phyloP scores from a whole-genome alignment of 2,888 invertebrate species.

The Ophraella communa region DNA sequence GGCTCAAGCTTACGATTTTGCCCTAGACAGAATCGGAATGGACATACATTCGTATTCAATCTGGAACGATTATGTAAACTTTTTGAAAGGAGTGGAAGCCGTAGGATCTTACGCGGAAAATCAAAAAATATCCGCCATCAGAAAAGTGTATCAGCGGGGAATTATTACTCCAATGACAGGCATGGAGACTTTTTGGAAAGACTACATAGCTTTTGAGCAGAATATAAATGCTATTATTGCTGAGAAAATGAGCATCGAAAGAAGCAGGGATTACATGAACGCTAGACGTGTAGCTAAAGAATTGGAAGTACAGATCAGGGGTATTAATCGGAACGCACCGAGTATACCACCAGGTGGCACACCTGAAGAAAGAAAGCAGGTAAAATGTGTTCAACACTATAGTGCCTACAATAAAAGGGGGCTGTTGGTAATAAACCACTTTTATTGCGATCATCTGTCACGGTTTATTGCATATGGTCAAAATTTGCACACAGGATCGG shows the following conservation, averaged over 20 bases:
- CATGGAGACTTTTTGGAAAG: slow-evolving; percentile 96
- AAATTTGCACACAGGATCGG: too few species aligned
- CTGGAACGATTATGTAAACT: slow-evolving; percentile 97
- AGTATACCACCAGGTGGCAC: slow-evolving; percentile 94
- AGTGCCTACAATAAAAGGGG: too few species aligned
- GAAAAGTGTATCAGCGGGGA: slow-evolving; percentile 96
- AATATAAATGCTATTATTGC: slow-evolving; percentile 80
- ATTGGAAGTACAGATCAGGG: slow-evolving; percentile 92
- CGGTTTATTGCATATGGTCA: too few species aligned
- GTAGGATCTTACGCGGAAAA: slow-evolving; percentile 99
- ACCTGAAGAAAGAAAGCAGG: slow-evolving; percentile 92
- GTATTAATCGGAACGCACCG: slow-evolving; percentile 93
- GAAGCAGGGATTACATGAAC: slow-evolving; percentile 97
- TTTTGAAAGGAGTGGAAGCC: slow-evolving; percentile 95
- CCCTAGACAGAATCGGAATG: slow-evolving; percentile 97
- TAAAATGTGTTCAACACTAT: slow-evolving; percentile 55
- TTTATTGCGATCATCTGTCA: too few species aligned
- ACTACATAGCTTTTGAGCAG: slow-evolving; percentile 96
- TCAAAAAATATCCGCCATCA: slow-evolving; percentile 97
- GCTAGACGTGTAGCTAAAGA: slow-evolving; percentile 95
- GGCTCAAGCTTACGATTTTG: slow-evolving; percentile 99
- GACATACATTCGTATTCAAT: slow-evolving; percentile 96
- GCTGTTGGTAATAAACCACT: too few species aligned
- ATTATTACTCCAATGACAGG: slow-evolving; percentile 97
- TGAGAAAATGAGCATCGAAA: slow-evolving; percentile 97